Evolutionary conservation across 2,888 invertebrate genomes (phyloP).

Genomic region (Idaea straminata): DNA sequence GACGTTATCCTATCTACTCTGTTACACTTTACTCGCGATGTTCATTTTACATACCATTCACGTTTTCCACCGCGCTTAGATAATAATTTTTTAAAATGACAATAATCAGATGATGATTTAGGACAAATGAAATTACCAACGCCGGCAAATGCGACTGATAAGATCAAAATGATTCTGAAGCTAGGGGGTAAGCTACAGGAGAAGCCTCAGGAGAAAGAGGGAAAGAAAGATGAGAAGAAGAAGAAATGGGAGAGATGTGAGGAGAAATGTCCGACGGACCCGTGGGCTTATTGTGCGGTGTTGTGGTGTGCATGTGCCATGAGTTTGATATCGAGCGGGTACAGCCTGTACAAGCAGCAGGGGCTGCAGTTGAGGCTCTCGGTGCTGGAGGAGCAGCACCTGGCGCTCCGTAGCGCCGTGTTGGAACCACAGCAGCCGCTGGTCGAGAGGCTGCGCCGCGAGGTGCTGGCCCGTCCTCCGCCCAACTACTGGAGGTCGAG

Average conservation of each 20-base stretch:
- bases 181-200: constrained; percentile 61
- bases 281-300: constrained; percentile 73
- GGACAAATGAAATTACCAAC: constrained; percentile 36
- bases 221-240: constrained; percentile 45
- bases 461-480: constrained; percentile 65
- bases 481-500: constrained; percentile 53
- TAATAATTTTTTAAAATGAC: constrained; percentile 1
- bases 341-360: constrained; percentile 80
- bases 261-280: constrained; percentile 61
- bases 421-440: constrained; percentile 76
- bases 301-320: constrained; percentile 84
- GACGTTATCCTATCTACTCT: neutral
- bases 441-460: constrained; percentile 77
- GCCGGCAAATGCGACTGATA: constrained; percentile 25
- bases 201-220: constrained; percentile 43
- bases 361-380: constrained; percentile 77
- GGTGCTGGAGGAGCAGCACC: constrained; percentile 80
- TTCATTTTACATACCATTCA: neutral
- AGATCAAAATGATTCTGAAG: constrained; percentile 65
- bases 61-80: neutral
- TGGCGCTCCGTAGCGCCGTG: constrained; percentile 73
- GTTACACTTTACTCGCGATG: neutral
- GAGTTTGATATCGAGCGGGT: constrained; percentile 82
- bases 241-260: constrained; percentile 64
- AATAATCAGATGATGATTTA: constrained; percentile 30